Evolutionary conservation across 64 coral and sea anemone species (phyloP).

Genomic region (Stichodactyla mertensii): DNA sequence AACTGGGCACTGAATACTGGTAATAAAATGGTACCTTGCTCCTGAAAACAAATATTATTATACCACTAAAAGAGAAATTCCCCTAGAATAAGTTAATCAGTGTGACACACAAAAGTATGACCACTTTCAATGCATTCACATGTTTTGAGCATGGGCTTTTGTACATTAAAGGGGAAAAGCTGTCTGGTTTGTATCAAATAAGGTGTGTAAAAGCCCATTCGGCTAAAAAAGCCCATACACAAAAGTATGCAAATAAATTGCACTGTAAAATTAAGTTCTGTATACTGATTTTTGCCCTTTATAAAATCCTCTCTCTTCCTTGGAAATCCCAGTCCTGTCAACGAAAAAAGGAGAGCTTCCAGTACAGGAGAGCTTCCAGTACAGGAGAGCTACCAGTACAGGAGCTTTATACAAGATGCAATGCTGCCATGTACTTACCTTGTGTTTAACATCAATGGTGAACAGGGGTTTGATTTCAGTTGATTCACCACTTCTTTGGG

Average conservation of each 20-base stretch:
- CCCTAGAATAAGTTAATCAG: not conserved
- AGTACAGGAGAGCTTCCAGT: too few relatives aligned
- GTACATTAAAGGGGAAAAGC: too few relatives aligned
- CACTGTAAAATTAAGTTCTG: constrained; percentile 17
- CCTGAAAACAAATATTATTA: too few relatives aligned
- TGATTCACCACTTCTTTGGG: constrained; percentile 81
- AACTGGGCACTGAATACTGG: not conserved
- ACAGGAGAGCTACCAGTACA: too few relatives aligned
- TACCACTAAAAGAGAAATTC: not conserved
- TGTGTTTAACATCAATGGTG: constrained; percentile 85
- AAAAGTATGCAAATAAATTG: not conserved
- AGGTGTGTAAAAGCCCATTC: too few relatives aligned
- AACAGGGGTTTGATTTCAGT: constrained; percentile 86
- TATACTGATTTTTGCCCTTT: not conserved
- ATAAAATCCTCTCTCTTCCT: too few relatives aligned
- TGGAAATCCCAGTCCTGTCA: not conserved
- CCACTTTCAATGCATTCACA: too few relatives aligned
- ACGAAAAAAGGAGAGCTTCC: not conserved
- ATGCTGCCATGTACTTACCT: constrained; percentile 18
- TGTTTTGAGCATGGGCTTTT: constrained; percentile 21
- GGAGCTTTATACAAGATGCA: too few relatives aligned
- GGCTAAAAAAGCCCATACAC: constrained; percentile 7
- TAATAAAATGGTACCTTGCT: too few relatives aligned
- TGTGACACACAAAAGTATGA: too few relatives aligned
- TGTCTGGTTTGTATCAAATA: too few relatives aligned